Evolutionary conservation across 1,140 invertebrate genomes (phyloP).

Genomic region (Zeugodacus cucurbitae): DNA sequence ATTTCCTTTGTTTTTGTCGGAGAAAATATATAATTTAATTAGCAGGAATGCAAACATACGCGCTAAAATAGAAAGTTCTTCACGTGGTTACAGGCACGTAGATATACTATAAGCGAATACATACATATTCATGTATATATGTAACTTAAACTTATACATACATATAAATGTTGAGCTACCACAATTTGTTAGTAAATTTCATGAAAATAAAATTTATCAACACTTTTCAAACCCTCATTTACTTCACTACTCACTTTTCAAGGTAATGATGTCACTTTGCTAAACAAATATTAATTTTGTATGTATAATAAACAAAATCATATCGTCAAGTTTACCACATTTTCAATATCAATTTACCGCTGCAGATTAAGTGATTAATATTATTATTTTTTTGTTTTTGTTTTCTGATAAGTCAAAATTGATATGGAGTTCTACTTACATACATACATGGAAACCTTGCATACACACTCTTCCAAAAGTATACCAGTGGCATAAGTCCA

Average conservation of each 20-base stretch:
- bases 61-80: not conserved
- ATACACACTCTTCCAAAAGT: not conserved
- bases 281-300: not conserved
- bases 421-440: not conserved
- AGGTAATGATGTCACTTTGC: not conserved
- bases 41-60: not conserved
- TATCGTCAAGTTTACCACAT: not conserved
- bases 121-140: not conserved
- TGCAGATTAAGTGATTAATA: not conserved
- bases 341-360: slow-evolving; percentile 18
- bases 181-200: no score
- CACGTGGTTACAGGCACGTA: not conserved
- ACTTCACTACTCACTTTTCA: not conserved
- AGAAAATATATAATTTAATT: slow-evolving; percentile 9
- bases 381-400: not conserved
- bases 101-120: not conserved
- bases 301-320: not conserved
- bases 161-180: not conserved
- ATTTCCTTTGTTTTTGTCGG: not conserved
- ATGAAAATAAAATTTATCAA: no score
- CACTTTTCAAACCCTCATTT: not conserved
- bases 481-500: not conserved
- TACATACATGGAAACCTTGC: not conserved
- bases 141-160: no score
- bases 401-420: not conserved